phyloP scores from a whole-genome alignment of 1,140 invertebrate species.

The Onthophagus taurus region DNA sequence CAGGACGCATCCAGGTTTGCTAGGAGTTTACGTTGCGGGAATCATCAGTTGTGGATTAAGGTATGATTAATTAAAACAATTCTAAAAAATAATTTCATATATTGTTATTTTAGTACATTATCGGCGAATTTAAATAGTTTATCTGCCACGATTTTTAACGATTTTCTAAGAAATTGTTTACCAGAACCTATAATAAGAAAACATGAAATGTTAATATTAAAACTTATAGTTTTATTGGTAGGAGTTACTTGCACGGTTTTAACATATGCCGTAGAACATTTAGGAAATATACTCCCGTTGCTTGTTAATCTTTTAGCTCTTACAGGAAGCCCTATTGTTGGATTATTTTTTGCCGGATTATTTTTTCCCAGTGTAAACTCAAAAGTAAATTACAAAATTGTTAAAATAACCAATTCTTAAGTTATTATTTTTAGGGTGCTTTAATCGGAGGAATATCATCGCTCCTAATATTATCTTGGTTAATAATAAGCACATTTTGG shows the following conservation, averaged over 20 bases:
- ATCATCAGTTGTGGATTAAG: slow-evolving; percentile 61
- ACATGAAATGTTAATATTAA: slow-evolving; percentile 28
- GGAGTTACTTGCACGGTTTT: slow-evolving; percentile 45
- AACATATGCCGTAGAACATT: slow-evolving; percentile 63
- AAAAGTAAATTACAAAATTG: slow-evolving; percentile 35
- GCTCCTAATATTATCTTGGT: not conserved
- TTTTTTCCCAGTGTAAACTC: slow-evolving; percentile 73
- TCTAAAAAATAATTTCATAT: not conserved
- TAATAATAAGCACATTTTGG: slow-evolving; percentile 1
- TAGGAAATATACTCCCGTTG: slow-evolving; percentile 69
- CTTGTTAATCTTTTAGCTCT: slow-evolving; percentile 75
- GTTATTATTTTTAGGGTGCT: slow-evolving; percentile 6
- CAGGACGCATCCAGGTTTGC: slow-evolving; percentile 45
- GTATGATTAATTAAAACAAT: slow-evolving; percentile 32
- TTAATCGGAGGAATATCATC: not conserved
- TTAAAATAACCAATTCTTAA: slow-evolving; percentile 3
- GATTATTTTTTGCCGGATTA: slow-evolving; percentile 75
- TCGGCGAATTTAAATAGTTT: slow-evolving; percentile 56
- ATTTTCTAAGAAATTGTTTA: slow-evolving; percentile 44
- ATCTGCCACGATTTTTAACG: slow-evolving; percentile 56
- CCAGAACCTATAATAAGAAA: slow-evolving; percentile 18
- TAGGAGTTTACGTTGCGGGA: slow-evolving; percentile 62
- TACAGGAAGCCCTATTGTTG: slow-evolving; percentile 72
- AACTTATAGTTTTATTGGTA: slow-evolving; percentile 38
- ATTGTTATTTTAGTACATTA: slow-evolving; percentile 46